phyloP scores from a whole-genome alignment of 2,797 vertebrate species.

The Eutrigla gurnardus region DNA sequence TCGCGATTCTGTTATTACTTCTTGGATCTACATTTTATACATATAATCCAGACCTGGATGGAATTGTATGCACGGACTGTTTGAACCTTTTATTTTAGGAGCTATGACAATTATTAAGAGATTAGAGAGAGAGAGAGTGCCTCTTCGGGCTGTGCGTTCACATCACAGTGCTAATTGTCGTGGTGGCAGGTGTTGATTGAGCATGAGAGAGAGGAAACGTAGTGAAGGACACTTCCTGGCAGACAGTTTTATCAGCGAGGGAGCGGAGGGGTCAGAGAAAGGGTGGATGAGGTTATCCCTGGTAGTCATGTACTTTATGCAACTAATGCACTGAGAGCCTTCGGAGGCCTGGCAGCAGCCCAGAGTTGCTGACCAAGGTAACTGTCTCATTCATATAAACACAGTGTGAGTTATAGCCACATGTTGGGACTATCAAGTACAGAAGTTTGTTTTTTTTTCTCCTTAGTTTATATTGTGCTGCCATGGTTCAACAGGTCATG shows the following conservation, averaged over 20 bases:
- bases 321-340: conserved; percentile 52
- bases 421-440: conserved; percentile 59
- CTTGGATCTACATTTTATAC: conserved; percentile 68
- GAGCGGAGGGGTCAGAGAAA: conserved; percentile 75
- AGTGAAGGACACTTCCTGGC: conserved; percentile 83
- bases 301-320: conserved; percentile 61
- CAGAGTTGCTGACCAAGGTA: conserved; percentile 75
- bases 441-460: conserved; percentile 52
- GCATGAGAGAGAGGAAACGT: conserved; percentile 90
- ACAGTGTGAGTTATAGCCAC: conserved; percentile 77
- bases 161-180: conserved; percentile 64
- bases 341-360: conserved; percentile 64
- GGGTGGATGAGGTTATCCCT: conserved; percentile 78
- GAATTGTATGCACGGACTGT: conserved; percentile 10
- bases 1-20: conserved; percentile 69
- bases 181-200: conserved; percentile 95
- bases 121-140: not conserved
- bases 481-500: conserved; percentile 64
- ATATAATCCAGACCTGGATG: conserved; percentile 27
- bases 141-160: not conserved
- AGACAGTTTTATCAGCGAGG: conserved; percentile 85
- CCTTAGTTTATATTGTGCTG: conserved; percentile 47
- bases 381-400: conserved; percentile 82
- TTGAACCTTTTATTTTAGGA: not conserved
- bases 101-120: not conserved